Evolutionary conservation across 2,888 invertebrate species (phyloP).

Genomic region (Pammene fasciana): DNA sequence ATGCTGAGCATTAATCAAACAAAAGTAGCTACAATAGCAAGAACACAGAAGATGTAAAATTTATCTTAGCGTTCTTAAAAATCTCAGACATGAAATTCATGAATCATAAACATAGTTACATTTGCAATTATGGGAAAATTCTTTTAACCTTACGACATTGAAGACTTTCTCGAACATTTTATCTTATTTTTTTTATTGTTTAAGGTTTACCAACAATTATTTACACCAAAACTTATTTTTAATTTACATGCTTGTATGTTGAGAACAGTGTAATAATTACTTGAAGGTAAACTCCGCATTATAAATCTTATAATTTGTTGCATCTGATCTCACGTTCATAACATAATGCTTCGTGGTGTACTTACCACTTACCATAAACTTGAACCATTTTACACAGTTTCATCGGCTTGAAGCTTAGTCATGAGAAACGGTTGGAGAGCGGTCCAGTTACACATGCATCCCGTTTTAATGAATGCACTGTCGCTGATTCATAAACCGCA

Average conservation of each 20-base stretch:
- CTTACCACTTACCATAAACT: constrained; percentile 36
- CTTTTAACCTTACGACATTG: not conserved
- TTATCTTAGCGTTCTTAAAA: not conserved
- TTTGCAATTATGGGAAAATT: not conserved
- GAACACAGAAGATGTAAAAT: not conserved
- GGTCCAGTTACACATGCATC: constrained; percentile 56
- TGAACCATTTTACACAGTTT: constrained; percentile 45
- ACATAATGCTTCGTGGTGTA: constrained; percentile 22
- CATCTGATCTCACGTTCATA: constrained; percentile 17
- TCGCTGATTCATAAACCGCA: constrained; percentile 67
- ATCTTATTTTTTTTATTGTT: no score
- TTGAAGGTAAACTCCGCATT: no score
- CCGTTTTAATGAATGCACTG: constrained; percentile 66
- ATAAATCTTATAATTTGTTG: constrained; percentile 20
- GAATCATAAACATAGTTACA: not conserved
- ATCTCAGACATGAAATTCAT: not conserved
- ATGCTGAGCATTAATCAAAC: not conserved
- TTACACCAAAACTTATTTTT: no score
- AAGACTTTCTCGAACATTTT: not conserved
- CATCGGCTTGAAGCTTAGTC: constrained; percentile 53
- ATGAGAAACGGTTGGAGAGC: constrained; percentile 53
- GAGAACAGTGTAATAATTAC: no score
- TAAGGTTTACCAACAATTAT: no score
- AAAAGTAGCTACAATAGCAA: not conserved
- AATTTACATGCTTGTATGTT: no score